A percentile compares a stretch with the other conserved stretches of the same genome.
phyloP scores from a whole-genome alignment of 1,140 invertebrate species.

The Pantala flavescens region DNA sequence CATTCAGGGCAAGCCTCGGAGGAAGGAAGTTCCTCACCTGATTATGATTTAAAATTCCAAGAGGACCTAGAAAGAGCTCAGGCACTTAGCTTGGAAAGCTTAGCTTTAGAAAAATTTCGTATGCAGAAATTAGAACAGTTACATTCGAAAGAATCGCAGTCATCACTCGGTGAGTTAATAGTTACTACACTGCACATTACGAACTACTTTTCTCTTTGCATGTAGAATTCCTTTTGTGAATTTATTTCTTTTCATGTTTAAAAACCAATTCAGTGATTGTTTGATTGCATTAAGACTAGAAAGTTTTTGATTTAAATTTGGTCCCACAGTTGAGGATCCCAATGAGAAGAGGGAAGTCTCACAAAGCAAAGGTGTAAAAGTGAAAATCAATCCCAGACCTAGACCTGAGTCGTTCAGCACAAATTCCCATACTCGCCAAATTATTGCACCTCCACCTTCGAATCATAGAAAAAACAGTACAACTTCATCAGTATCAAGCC shows the following conservation, averaged over 20 bases:
- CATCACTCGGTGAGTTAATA: not conserved
- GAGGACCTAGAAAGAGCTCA: constrained; percentile 75
- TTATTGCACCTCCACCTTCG: constrained; percentile 23
- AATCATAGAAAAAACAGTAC: constrained; percentile 21
- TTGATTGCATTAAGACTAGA: no score
- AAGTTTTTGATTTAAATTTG: no score
- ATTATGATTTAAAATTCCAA: constrained; percentile 71
- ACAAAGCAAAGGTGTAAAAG: no score
- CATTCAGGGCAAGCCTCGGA: not conserved
- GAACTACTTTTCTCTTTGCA: constrained; percentile 25
- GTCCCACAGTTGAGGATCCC: no score
- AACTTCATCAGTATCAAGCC: no score
- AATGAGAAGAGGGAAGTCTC: no score
- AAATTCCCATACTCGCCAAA: constrained; percentile 20
- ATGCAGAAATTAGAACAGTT: constrained; percentile 41
- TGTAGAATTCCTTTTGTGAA: no score
- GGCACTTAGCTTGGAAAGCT: constrained; percentile 71
- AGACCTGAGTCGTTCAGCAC: constrained; percentile 40
- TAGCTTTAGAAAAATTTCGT: constrained; percentile 69
- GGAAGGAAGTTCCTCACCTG: constrained; percentile 27
- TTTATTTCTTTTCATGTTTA: no score
- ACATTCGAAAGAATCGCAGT: not conserved
- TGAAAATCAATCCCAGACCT: constrained; percentile 27
- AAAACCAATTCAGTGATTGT: no score
- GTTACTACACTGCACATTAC: constrained; percentile 23